Conservation (phyloP, 2,888 invertebrate genomes). For the Melipona bicolor region DNA sequence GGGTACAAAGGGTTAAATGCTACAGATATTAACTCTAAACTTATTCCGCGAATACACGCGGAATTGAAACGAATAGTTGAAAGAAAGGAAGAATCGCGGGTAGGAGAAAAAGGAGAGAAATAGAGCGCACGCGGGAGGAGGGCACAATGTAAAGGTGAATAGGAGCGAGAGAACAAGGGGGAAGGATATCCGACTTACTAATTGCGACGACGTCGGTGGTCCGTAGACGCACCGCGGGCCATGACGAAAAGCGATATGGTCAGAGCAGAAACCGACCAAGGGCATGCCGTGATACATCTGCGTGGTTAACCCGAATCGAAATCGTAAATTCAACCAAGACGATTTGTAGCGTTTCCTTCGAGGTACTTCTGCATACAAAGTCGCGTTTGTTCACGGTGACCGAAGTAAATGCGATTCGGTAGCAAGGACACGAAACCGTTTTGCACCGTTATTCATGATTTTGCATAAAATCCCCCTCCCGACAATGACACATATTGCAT, state of each 20-base stretch:
- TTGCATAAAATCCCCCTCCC: background rate
- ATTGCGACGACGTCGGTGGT: conserved; percentile 81
- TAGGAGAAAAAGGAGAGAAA: conserved; percentile 7
- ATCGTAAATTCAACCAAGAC: conserved; percentile 65
- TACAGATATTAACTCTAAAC: background rate
- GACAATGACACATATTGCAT: conserved; percentile 17
- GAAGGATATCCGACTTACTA: conserved; percentile 80
- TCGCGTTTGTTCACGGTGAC: conserved; percentile 2
- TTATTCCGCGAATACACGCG: background rate
- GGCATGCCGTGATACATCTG: conserved; percentile 59
- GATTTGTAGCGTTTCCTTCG: conserved; percentile 48
- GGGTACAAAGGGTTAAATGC: background rate
- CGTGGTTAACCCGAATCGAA: conserved; percentile 64
- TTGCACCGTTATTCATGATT: conserved; percentile 32
- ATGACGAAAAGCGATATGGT: conserved; percentile 80
- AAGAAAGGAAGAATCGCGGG: background rate
- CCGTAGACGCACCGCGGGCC: conserved; percentile 72
- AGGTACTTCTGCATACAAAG: conserved; percentile 15
- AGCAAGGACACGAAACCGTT: conserved; percentile 23
- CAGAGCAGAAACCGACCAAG: conserved; percentile 61
- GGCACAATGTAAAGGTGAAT: conserved; percentile 53
- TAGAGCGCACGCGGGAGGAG: conserved; percentile 46
- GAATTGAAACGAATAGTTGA: background rate
- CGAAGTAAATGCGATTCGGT: conserved; percentile 11
- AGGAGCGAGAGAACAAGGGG: conserved; percentile 58